These are phyloP conservation scores for Monomorium pharaonis DNA, from an alignment of 1,140 invertebrate genomes.

Conservation along the genomic window DNA sequence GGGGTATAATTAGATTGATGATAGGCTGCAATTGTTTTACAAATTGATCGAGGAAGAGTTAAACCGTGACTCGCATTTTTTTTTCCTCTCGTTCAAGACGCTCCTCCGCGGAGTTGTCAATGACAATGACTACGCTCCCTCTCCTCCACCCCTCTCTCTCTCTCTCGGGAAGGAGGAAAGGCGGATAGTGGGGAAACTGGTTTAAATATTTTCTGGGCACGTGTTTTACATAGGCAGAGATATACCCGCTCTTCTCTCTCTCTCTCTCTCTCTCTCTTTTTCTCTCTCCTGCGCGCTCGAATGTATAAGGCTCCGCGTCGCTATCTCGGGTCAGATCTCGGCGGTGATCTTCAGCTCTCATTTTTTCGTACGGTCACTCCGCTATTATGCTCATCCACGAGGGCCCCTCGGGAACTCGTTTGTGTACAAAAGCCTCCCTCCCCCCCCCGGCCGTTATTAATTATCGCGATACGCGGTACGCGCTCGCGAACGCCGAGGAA, in stretches of 20 bases:
- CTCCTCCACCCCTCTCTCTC: background rate
- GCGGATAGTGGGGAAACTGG: constrained; percentile 70
- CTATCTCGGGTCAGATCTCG: constrained; percentile 79
- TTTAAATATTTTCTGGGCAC: constrained; percentile 80
- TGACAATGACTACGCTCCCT: constrained; percentile 65
- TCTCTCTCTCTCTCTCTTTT: too few species aligned
- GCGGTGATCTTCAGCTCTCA: constrained; percentile 78
- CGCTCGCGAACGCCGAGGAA: constrained; percentile 12
- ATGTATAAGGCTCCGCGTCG: constrained; percentile 73
- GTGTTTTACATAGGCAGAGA: constrained; percentile 78
- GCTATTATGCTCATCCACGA: constrained; percentile 75
- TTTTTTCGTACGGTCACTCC: constrained; percentile 73
- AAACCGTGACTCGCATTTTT: background rate
- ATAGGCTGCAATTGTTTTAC: background rate
- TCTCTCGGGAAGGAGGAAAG: constrained; percentile 6
- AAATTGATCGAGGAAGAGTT: background rate
- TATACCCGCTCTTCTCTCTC: constrained; percentile 60
- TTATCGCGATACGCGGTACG: constrained; percentile 63
- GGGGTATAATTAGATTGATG: background rate
- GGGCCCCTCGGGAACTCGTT: constrained; percentile 71
- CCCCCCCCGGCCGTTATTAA: constrained; percentile 70
- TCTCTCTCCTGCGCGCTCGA: constrained; percentile 72
- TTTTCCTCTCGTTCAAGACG: constrained; percentile 17
- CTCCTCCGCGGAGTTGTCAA: constrained; percentile 66
- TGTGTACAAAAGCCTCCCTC: constrained; percentile 69